Conservation (phyloP, 2,888 invertebrate genomes). For the Scaptodrosophila latifasciaeformis region DNA sequence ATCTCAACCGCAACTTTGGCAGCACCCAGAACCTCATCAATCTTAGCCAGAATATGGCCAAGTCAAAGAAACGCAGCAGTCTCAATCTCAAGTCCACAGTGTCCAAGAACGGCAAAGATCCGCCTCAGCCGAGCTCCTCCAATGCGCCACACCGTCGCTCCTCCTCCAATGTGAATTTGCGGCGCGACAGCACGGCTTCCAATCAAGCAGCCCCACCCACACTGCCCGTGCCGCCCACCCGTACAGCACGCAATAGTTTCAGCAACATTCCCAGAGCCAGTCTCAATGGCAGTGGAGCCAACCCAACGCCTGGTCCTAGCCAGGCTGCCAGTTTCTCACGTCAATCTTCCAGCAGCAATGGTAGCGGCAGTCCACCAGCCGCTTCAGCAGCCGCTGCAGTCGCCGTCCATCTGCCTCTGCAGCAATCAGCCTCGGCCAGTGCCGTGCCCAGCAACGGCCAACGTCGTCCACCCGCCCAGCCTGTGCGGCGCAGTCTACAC, state of each 20-base stretch:
- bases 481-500: conserved; percentile 39
- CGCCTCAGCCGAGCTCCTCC: conserved; percentile 33
- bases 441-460: conserved; percentile 32
- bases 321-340: conserved; percentile 48
- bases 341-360: conserved; percentile 54
- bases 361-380: conserved; percentile 35
- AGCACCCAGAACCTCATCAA: conserved; percentile 75
- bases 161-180: conserved; percentile 72
- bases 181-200: conserved; percentile 62
- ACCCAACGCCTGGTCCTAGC: too few relatives aligned
- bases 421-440: conserved; percentile 55
- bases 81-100: conserved; percentile 70
- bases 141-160: conserved; percentile 63
- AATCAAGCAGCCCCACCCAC: conserved; percentile 39
- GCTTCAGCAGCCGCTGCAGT: conserved; percentile 44
- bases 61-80: conserved; percentile 74
- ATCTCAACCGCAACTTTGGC: conserved; percentile 73
- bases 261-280: conserved; percentile 74
- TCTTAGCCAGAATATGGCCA: conserved; percentile 72
- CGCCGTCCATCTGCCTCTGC: conserved; percentile 34
- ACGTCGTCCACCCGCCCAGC: conserved; percentile 24
- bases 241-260: conserved; percentile 67
- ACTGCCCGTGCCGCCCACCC: conserved; percentile 51
- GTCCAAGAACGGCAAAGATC: conserved; percentile 64
- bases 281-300: conserved; percentile 63